Evolutionary conservation across 2,888 invertebrate genomes (phyloP).

Genomic region (Drosophila maculinotata): DNA sequence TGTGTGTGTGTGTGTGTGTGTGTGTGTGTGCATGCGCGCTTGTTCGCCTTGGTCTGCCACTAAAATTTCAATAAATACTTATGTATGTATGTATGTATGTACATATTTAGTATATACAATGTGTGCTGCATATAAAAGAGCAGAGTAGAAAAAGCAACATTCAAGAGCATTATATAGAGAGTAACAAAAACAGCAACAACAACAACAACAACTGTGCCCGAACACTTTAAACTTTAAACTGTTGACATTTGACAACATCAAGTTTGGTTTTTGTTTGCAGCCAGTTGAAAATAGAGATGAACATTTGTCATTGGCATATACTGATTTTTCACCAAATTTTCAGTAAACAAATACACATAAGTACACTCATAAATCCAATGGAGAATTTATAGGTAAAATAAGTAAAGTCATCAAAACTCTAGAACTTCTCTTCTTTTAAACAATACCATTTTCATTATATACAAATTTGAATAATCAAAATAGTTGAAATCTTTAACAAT

Average conservation of each 20-base stretch:
- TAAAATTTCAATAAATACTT: constrained; percentile 70
- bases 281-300: constrained; percentile 25
- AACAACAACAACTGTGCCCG: constrained; percentile 9
- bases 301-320: no score
- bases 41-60: constrained; percentile 41
- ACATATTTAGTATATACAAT: constrained; percentile 14
- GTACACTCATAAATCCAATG: no score
- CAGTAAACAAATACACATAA: no score
- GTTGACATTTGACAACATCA: constrained; percentile 43
- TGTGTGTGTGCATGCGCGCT: constrained; percentile 1
- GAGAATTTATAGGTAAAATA: no score
- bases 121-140: constrained; percentile 23
- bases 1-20: no score
- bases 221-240: constrained; percentile 23
- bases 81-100: constrained; percentile 47
- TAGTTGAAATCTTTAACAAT: no score
- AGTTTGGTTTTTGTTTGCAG: constrained; percentile 9
- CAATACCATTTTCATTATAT: no score
- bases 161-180: constrained; percentile 29
- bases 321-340: no score
- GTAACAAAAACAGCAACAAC: constrained; percentile 20
- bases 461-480: no score
- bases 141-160: constrained; percentile 5
- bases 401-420: no score
- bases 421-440: no score